A percentile compares a stretch with the other conserved stretches of the same genome.
Conservation (phyloP, 2,113 vertebrate genomes). For the Brevimyrus niger region DNA sequence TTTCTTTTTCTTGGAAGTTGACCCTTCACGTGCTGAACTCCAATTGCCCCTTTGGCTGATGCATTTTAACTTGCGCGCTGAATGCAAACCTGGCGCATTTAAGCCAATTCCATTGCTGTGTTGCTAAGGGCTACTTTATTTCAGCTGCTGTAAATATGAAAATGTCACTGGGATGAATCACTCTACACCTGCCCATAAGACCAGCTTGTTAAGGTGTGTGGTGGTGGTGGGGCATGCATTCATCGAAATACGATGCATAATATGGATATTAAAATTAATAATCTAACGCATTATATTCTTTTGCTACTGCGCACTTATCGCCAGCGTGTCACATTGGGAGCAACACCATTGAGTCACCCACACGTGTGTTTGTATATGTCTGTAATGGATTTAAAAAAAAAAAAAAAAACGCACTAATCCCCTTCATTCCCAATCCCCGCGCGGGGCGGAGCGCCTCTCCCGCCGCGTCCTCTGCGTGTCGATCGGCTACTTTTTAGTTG, state of each 20-base stretch:
- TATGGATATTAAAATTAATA: neutral
- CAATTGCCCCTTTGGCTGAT: neutral
- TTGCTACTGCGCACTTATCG: neutral
- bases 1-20: neutral
- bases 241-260: neutral
- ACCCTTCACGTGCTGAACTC: neutral
- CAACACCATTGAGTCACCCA: neutral
- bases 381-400: neutral
- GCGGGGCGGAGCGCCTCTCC: conserved; percentile 50
- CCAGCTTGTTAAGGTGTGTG: neutral
- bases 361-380: neutral
- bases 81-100: neutral
- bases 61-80: neutral
- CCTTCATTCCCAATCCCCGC: conserved; percentile 40
- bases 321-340: neutral
- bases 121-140: neutral
- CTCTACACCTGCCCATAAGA: neutral
- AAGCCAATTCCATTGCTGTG: neutral
- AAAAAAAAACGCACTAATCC: conserved; percentile 48
- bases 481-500: conserved; percentile 18
- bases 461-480: conserved; percentile 31
- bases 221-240: neutral
- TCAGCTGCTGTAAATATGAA: neutral
- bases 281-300: neutral
- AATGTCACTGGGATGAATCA: neutral